Conservation (phyloP, 2,888 invertebrate genomes). For the Synergus gifuensis region DNA sequence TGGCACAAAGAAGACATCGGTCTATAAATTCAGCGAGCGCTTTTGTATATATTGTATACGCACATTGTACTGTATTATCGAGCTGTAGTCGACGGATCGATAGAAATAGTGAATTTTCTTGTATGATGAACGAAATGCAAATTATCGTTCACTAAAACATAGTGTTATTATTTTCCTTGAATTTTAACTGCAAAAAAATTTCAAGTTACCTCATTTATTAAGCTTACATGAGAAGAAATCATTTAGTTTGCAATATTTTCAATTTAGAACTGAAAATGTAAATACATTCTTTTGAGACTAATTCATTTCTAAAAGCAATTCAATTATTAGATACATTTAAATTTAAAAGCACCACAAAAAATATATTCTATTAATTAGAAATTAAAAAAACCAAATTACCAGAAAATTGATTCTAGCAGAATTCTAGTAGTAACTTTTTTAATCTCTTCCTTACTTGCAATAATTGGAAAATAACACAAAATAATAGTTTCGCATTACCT, state of each 20-base stretch:
- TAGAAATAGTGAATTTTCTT: conserved; percentile 68
- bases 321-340: no score
- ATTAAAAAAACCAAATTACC: background rate
- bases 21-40: conserved; percentile 70
- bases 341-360: no score
- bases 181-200: no score
- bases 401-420: background rate
- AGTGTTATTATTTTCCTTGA: conserved; percentile 43
- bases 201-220: no score
- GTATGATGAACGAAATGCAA: conserved; percentile 73
- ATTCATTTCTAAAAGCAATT: no score
- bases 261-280: no score
- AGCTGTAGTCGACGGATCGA: conserved; percentile 70
- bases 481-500: background rate
- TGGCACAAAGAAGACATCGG: conserved; percentile 62
- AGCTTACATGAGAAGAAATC: no score
- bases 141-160: conserved; percentile 70
- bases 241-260: no score
- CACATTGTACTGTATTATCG: conserved; percentile 72
- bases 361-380: no score
- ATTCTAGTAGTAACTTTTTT: background rate
- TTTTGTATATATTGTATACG: conserved; percentile 76
- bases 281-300: no score
- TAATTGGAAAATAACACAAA: background rate
- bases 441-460: background rate